phyloP scores from a whole-genome alignment of 2,113 vertebrate species.

The Calypte anna region DNA sequence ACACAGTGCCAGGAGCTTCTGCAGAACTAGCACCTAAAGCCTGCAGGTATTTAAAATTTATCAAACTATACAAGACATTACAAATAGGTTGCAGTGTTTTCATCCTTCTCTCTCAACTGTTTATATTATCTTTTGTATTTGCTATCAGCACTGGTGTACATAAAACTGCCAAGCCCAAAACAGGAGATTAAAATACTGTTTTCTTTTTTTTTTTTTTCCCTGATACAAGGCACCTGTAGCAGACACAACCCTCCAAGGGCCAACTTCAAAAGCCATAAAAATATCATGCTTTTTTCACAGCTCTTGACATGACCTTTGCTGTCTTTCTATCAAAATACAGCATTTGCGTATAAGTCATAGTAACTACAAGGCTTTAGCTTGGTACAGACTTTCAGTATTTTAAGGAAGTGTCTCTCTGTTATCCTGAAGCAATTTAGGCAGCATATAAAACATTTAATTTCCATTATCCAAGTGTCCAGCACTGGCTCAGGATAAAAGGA shows the following conservation, averaged over 20 bases:
- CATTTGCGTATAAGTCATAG: not conserved
- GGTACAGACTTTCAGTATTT: not conserved
- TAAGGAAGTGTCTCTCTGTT: not conserved
- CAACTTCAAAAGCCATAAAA: not conserved
- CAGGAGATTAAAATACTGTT: not conserved
- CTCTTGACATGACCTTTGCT: not conserved
- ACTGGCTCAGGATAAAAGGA: not conserved
- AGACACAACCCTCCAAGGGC: not conserved
- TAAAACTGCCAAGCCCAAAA: not conserved
- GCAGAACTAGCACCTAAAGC: not conserved
- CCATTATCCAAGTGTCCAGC: not conserved
- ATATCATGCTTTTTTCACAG: not conserved
- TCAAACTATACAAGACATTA: not conserved
- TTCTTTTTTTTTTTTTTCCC: not conserved
- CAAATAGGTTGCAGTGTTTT: slow-evolving; percentile 1
- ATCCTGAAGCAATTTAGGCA: not conserved
- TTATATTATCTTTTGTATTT: slow-evolving; percentile 1
- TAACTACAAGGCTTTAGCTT: not conserved
- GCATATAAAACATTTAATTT: not conserved
- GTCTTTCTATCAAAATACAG: not conserved
- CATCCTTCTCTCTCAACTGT: not conserved
- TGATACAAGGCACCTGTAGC: not conserved
- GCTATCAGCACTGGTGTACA: not conserved
- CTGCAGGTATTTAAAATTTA: not conserved
- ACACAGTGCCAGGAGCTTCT: not conserved